Conservation (phyloP, 2,888 invertebrate species). For the Caenorhabditis sulstoni region DNA sequence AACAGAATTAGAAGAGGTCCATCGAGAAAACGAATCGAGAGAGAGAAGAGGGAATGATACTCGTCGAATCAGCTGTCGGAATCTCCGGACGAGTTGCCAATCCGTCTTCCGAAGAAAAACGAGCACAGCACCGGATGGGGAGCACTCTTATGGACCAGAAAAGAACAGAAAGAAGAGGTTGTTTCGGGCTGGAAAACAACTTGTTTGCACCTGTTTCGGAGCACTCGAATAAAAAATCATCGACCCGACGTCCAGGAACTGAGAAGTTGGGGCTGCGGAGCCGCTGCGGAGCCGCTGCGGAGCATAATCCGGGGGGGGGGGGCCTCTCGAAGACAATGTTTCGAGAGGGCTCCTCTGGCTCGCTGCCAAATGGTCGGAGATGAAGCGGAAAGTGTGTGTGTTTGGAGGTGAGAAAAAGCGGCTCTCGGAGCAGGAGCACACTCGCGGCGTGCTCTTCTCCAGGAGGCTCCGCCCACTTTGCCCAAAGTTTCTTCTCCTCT, state of each 20-base stretch:
- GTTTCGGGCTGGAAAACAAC: constrained; percentile 3
- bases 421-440: constrained; percentile 10
- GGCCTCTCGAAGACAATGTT: background rate
- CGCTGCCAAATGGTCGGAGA: constrained; percentile 52
- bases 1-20: no score
- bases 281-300: no score
- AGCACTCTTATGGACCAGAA: constrained; percentile 20
- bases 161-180: constrained; percentile 2
- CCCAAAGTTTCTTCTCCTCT: constrained; percentile 11
- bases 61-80: no score
- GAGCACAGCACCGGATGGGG: constrained; percentile 14
- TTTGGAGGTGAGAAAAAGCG: constrained; percentile 50
- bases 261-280: no score
- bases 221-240: background rate
- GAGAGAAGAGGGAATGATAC: no score
- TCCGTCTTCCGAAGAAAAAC: constrained; percentile 20
- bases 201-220: background rate
- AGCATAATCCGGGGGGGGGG: constrained; percentile 11
- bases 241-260: background rate
- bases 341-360: constrained; percentile 23
- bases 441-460: background rate
- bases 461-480: constrained; percentile 19
- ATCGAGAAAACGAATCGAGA: constrained; percentile 30
- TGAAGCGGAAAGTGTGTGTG: constrained; percentile 59
- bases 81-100: no score